Percentiles rank a stretch among this genome's conserved stretches.
Conservation (phyloP, 1,140 invertebrate genomes). For the Hesperophylax magnus region DNA sequence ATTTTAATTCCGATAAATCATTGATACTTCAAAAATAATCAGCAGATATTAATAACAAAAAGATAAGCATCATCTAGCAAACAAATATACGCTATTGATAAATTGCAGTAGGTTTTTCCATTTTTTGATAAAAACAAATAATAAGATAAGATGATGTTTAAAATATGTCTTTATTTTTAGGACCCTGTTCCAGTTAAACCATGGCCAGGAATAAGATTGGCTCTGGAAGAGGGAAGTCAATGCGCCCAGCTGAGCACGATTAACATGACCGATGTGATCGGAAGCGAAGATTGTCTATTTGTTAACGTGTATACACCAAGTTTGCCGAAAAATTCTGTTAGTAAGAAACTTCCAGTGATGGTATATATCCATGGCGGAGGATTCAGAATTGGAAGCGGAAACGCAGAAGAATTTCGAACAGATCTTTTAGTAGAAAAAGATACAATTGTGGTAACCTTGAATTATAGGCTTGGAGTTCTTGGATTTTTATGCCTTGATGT, state of each 20-base stretch:
- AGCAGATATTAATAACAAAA: too few relatives aligned
- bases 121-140: too few relatives aligned
- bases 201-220: conserved; percentile 67
- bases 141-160: too few relatives aligned
- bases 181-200: conserved; percentile 62
- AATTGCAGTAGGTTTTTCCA: too few relatives aligned
- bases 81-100: too few relatives aligned
- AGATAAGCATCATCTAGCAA: too few relatives aligned
- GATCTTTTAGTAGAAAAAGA: conserved; percentile 72
- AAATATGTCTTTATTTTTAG: conserved; percentile 57
- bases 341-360: conserved; percentile 68
- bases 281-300: conserved; percentile 74
- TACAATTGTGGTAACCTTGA: conserved; percentile 72
- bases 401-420: conserved; percentile 63
- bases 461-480: conserved; percentile 72
- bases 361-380: conserved; percentile 77
- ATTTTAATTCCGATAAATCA: too few relatives aligned
- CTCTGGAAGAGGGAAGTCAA: conserved; percentile 63
- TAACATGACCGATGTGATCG: conserved; percentile 63
- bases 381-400: conserved; percentile 69
- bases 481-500: conserved; percentile 71
- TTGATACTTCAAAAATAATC: too few relatives aligned
- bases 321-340: conserved; percentile 57
- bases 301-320: conserved; percentile 73
- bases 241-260: conserved; percentile 61